Evolutionary conservation across 2,113 vertebrate genomes (phyloP).

Genomic region (Mola mola): DNA sequence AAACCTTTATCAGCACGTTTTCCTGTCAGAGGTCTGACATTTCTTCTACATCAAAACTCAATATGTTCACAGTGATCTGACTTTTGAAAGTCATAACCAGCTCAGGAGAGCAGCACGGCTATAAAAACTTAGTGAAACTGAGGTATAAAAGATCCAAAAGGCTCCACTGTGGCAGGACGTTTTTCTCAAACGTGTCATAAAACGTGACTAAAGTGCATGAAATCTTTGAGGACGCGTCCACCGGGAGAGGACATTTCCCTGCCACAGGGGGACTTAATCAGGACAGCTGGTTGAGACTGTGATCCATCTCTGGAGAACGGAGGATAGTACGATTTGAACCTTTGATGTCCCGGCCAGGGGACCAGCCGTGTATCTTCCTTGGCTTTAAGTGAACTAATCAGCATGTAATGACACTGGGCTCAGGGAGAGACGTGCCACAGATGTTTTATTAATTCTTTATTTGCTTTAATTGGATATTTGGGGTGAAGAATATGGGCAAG

Average conservation of each 20-base stretch:
- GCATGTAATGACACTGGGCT: conserved; percentile 40
- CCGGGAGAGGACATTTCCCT: conserved; percentile 36
- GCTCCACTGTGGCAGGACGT: background rate
- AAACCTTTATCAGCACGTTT: conserved; percentile 18
- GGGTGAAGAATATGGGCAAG: background rate
- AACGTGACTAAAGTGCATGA: conserved; percentile 38
- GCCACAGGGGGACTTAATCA: conserved; percentile 56
- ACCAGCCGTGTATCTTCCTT: conserved; percentile 19
- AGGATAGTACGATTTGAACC: conserved; percentile 11
- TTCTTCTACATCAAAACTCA: conserved; percentile 29
- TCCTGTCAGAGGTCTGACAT: conserved; percentile 41
- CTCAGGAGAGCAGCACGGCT: conserved; percentile 27
- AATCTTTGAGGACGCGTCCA: conserved; percentile 28
- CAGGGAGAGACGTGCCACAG: conserved; percentile 27
- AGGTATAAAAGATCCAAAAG: background rate
- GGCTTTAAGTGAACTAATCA: conserved; percentile 38
- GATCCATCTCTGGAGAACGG: conserved; percentile 47
- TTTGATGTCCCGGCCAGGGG: conserved; percentile 59
- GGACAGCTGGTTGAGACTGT: conserved; percentile 28
- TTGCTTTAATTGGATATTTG: no score
- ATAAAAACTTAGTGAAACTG: conserved; percentile 17
- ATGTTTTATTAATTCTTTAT: conserved; percentile 55
- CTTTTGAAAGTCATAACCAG: conserved; percentile 4
- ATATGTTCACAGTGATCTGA: conserved; percentile 1
- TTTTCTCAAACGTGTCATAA: conserved; percentile 11